Evolutionary conservation across 2,888 invertebrate species (phyloP).

Genomic region (Euplagia quadripunctaria): DNA sequence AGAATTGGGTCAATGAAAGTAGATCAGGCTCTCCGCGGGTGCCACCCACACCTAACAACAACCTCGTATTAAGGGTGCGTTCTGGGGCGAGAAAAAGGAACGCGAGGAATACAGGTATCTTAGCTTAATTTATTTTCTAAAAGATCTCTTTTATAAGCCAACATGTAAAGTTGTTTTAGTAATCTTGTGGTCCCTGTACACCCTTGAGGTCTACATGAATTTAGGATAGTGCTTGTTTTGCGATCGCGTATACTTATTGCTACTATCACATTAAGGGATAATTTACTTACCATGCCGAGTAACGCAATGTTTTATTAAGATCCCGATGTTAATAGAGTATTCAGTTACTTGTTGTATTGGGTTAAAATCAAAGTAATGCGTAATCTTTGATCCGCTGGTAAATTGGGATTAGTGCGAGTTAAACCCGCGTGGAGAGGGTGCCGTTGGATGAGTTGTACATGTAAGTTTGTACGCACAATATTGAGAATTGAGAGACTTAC

Average conservation of each 20-base stretch:
- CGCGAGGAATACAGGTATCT: neutral
- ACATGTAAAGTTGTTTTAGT: neutral
- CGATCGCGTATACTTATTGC: neutral
- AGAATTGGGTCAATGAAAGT: slow-evolving; percentile 59
- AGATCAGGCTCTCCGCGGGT: slow-evolving; percentile 33
- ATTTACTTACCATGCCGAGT: neutral
- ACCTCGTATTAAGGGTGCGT: slow-evolving; percentile 27
- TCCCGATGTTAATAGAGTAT: no score
- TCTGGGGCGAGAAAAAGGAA: slow-evolving; percentile 6
- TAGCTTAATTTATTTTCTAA: neutral
- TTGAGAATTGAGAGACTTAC: no score
- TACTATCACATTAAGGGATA: neutral
- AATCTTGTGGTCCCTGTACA: neutral
- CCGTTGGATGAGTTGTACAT: no score
- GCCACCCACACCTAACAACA: slow-evolving; percentile 27
- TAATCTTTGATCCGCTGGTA: no score
- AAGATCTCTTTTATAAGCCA: neutral
- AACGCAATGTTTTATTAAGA: neutral
- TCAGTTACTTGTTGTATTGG: no score
- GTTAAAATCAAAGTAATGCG: no score
- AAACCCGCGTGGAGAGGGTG: no score
- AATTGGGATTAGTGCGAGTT: no score
- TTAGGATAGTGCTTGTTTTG: neutral
- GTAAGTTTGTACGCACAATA: no score
- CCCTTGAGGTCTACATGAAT: neutral